These are phyloP conservation scores for Trisateles emortualis DNA, from an alignment of 2,888 invertebrate genomes.

Conservation along the genomic window DNA sequence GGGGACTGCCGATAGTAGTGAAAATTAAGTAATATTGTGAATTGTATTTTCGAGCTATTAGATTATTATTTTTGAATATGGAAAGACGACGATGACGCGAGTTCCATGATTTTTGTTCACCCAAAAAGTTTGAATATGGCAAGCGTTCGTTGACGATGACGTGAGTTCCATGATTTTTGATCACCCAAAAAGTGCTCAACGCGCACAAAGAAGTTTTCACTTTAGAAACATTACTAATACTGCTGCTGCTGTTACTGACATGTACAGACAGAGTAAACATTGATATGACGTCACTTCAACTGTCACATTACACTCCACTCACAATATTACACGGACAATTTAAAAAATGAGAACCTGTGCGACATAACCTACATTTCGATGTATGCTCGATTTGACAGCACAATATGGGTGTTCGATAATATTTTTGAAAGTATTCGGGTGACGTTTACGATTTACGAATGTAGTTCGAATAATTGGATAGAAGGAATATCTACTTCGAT, in stretches of 20 bases:
- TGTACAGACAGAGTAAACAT: constrained; percentile 15
- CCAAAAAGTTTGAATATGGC: no score
- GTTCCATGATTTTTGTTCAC: no score
- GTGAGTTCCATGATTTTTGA: no score
- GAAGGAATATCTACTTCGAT: neutral
- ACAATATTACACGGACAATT: constrained; percentile 46
- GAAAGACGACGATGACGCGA: no score
- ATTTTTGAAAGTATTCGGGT: constrained; percentile 4
- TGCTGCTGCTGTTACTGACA: neutral
- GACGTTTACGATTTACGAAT: constrained; percentile 5
- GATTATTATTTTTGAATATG: no score
- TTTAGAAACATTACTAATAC: neutral
- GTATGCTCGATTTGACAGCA: constrained; percentile 23
- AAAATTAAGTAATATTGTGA: no score
- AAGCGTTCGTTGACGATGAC: no score
- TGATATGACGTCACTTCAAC: constrained; percentile 45
- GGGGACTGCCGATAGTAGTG: no score
- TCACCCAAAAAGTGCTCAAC: no score
- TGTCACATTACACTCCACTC: constrained; percentile 54
- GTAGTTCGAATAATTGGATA: neutral
- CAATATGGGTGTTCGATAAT: constrained; percentile 8
- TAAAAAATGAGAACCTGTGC: constrained; percentile 34
- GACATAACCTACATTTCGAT: constrained; percentile 26
- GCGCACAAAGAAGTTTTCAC: no score
- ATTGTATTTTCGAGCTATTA: no score